Evolutionary conservation across 2,888 invertebrate genomes (phyloP).

Genomic region (Folsomia candida): DNA sequence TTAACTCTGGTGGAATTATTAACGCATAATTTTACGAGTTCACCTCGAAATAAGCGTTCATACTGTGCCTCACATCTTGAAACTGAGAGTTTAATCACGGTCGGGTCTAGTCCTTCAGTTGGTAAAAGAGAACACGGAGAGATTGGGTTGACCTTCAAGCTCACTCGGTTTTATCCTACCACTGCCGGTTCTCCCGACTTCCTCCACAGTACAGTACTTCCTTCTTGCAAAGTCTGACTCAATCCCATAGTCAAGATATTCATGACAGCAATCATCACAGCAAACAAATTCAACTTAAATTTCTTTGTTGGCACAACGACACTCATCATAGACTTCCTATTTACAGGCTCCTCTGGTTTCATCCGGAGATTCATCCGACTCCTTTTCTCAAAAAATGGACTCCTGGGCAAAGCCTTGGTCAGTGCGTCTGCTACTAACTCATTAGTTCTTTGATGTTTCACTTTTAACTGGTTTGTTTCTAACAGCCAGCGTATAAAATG

Average conservation of each 20-base stretch:
- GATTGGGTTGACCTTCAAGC: not conserved
- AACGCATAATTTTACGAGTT: not conserved
- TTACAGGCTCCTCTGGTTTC: not conserved
- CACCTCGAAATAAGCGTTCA: not conserved
- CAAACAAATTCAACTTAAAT: not conserved
- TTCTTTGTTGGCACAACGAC: too few relatives aligned
- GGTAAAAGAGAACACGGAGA: not conserved
- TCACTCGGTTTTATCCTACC: not conserved
- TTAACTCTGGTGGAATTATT: not conserved
- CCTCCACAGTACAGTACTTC: not conserved
- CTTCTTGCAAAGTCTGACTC: not conserved
- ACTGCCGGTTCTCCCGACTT: not conserved
- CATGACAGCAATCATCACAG: not conserved
- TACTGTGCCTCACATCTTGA: too few relatives aligned
- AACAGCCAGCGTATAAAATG: conserved; percentile 33
- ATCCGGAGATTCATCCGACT: not conserved
- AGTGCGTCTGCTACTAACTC: conserved; percentile 14
- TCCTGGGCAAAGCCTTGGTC: conserved; percentile 10
- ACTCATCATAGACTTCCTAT: too few relatives aligned
- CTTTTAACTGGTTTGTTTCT: conserved; percentile 3
- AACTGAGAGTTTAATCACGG: too few relatives aligned
- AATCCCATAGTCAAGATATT: not conserved
- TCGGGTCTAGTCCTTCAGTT: too few relatives aligned
- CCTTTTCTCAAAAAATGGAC: too few relatives aligned
- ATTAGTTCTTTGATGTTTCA: not conserved